Base-by-base conservation (phyloP, 2,888 invertebrate genomes). In the Embidobia sp. region DNA sequence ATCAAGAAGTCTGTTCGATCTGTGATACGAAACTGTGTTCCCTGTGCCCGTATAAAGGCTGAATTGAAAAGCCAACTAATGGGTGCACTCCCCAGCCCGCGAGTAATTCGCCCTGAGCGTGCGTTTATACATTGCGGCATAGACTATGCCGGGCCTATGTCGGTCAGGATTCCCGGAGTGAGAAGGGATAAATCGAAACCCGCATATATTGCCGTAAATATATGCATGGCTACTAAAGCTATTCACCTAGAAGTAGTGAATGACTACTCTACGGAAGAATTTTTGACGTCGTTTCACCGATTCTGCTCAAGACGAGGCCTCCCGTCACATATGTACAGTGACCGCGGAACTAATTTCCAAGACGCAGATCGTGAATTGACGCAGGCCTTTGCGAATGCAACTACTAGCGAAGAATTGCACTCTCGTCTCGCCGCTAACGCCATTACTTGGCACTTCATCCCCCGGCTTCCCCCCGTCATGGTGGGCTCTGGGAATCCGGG, bases 51-150 rank as follows among this genome's bases (percentile, higher is more conserved):
- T 1, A 1, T 48, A n/a, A 7, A 15, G 6, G 19, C 51, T 0
- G n/a, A 29, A 0, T n/a, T n/a, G n/a, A n/a, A n/a, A n/a, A n/a
- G n/a, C n/a, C n/a, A 48, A 31, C 13, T 51, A 8, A 51, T 51
- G 55, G 37, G 55, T 5, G n/a, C 55, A 0, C 15, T 40, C 0
- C 48, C 61, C 3, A 3, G 35, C 6, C 26, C 40, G 3, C 46
- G 61, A 2, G 31, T 61, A 6, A 3, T 27, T 0, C 27, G 26
- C 1, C 22, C 55, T n/a, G 16, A 19, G 0, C 44, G 63, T 7
- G 27, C 77, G 1, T 78, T 78, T 18, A 5, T 13, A 0, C 16
- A 40, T 1, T 44, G 35, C 42, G 78, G 78, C 3, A 10, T 78
- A 1, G 78, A 78, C 8, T 78, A 75, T 37, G 37, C 37, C 37